These are phyloP conservation scores for Arion vulgaris DNA, from an alignment of 1,140 invertebrate species.

Conservation along the genomic window DNA sequence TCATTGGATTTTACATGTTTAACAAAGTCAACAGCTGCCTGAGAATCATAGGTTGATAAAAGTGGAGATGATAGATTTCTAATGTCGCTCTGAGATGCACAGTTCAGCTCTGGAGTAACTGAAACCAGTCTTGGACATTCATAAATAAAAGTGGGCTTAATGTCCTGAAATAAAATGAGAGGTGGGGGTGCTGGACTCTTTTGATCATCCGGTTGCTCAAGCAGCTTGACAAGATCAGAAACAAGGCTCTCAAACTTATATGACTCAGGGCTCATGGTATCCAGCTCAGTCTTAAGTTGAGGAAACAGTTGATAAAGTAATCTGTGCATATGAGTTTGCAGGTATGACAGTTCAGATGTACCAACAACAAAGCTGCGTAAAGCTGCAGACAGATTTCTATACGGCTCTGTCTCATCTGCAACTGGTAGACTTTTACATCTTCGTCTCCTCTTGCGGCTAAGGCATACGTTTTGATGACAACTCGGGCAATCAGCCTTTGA, in stretches of 20 bases:
- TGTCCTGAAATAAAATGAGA: background rate
- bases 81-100: background rate
- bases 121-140: background rate
- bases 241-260: constrained; percentile 28
- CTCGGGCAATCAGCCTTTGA: too few species aligned
- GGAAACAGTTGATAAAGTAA: constrained; percentile 45
- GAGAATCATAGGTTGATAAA: constrained; percentile 5
- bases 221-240: constrained; percentile 36
- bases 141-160: background rate
- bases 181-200: background rate
- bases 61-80: background rate
- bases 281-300: constrained; percentile 32
- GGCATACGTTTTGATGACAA: background rate
- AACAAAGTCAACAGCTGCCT: background rate
- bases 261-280: constrained; percentile 40
- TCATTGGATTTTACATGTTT: background rate
- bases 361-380: constrained; percentile 36
- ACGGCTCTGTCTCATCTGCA: constrained; percentile 11
- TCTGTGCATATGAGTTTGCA: constrained; percentile 38
- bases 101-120: background rate
- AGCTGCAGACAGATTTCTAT: background rate
- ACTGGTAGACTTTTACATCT: constrained; percentile 22
- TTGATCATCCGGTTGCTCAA: constrained; percentile 32
- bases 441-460: background rate
- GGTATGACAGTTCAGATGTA: constrained; percentile 28